phyloP scores from a whole-genome alignment of 2,113 vertebrate genomes.

The Tachycineta bicolor region DNA sequence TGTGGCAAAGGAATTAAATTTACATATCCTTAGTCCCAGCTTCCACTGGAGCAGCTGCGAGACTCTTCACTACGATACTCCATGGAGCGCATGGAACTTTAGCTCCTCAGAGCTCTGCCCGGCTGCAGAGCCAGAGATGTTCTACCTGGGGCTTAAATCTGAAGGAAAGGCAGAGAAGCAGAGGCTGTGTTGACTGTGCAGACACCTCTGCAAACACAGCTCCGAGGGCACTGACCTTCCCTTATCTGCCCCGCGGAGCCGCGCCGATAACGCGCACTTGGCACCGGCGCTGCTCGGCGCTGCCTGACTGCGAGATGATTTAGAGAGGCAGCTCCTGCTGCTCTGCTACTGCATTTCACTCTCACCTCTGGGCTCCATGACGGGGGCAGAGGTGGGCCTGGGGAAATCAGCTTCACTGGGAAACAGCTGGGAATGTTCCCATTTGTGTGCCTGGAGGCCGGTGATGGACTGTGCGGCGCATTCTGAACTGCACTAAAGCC shows the following conservation, averaged over 20 bases:
- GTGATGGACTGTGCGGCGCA: background rate
- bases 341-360: constrained; percentile 25
- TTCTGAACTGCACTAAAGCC: background rate
- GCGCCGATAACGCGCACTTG: background rate
- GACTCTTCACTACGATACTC: background rate
- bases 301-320: constrained; percentile 35
- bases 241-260: constrained; percentile 27
- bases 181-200: background rate
- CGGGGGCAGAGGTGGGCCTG: background rate
- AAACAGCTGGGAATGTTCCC: constrained; percentile 1
- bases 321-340: constrained; percentile 49
- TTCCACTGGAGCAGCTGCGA: background rate
- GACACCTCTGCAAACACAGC: constrained; percentile 21
- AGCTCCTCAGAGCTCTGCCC: background rate
- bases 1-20: constrained; percentile 29
- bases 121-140: background rate
- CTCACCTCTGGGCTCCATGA: background rate
- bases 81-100: rapidly evolving
- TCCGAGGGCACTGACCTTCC: constrained; percentile 39
- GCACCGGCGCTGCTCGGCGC: background rate
- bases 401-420: background rate
- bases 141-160: background rate
- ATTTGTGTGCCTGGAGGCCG: background rate
- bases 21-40: background rate
- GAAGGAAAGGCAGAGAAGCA: background rate